phyloP scores from a whole-genome alignment of 2,888 invertebrate genomes.

The Mythimna pallens region DNA sequence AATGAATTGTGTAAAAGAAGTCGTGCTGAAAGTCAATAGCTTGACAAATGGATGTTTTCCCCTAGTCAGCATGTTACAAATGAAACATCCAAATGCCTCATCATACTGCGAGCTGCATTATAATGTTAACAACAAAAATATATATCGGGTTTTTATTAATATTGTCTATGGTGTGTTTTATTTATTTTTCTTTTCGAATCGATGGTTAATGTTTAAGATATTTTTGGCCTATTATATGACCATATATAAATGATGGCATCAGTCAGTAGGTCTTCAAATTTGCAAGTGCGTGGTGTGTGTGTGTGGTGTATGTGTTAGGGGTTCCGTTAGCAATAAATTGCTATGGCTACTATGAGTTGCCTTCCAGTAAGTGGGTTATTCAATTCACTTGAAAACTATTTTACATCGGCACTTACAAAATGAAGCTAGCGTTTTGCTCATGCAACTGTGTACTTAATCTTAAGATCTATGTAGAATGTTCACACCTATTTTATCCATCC shows the following conservation, averaged over 20 bases:
- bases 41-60: conserved; percentile 62
- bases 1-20: conserved; percentile 53
- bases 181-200: not conserved
- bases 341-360: too few relatives aligned
- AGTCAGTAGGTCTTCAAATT: not conserved
- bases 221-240: too few relatives aligned
- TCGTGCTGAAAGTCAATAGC: conserved; percentile 63
- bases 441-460: too few relatives aligned
- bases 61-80: conserved; percentile 55
- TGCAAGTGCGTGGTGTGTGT: not conserved
- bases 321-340: too few relatives aligned
- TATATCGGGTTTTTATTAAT: conserved; percentile 45
- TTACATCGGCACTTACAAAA: too few relatives aligned
- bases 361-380: too few relatives aligned
- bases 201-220: not conserved
- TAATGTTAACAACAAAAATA: conserved; percentile 49
- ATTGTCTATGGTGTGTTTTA: conserved; percentile 11
- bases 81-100: conserved; percentile 59
- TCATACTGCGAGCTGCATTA: conserved; percentile 56
- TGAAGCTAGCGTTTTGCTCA: too few relatives aligned
- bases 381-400: too few relatives aligned
- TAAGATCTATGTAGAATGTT: too few relatives aligned
- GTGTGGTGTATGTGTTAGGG: too few relatives aligned
- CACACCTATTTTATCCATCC: too few relatives aligned
- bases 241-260: not conserved